phyloP scores from a whole-genome alignment of 1,140 invertebrate genomes.

The Drosophila nasuta region DNA sequence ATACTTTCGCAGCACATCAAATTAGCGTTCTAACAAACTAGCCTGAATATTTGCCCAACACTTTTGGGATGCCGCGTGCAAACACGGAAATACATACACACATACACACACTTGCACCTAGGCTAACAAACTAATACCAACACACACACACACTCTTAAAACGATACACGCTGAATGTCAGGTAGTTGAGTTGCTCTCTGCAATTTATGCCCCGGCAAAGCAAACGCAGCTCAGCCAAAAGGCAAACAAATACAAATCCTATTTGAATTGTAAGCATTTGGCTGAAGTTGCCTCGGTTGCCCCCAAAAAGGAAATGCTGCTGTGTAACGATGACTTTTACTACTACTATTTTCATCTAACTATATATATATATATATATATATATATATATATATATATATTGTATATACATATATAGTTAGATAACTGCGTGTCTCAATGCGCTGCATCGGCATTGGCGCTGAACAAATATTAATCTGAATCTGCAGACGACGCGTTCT shows the following conservation, averaged over 20 bases:
- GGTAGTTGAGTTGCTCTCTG: constrained; percentile 37
- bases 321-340: neutral
- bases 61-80: constrained; percentile 39
- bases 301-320: neutral
- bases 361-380: neutral
- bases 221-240: constrained; percentile 52
- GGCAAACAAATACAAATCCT: constrained; percentile 56
- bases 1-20: constrained; percentile 52
- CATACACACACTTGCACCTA: constrained; percentile 2
- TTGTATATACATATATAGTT: neutral
- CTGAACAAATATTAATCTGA: constrained; percentile 52
- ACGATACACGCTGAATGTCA: constrained; percentile 3
- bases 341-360: too few relatives aligned
- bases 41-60: constrained; percentile 53
- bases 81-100: constrained; percentile 9
- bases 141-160: neutral
- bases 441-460: constrained; percentile 42
- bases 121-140: constrained; percentile 12
- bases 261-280: constrained; percentile 54
- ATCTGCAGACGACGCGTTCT: constrained; percentile 22
- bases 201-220: constrained; percentile 39
- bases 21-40: constrained; percentile 47
- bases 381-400: neutral
- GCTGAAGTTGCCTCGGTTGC: neutral
- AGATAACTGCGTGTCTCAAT: constrained; percentile 45